Percentiles rank a stretch among this genome's conserved stretches.
Conservation (phyloP, 2,113 vertebrate genomes). For the Lampris incognitus region DNA sequence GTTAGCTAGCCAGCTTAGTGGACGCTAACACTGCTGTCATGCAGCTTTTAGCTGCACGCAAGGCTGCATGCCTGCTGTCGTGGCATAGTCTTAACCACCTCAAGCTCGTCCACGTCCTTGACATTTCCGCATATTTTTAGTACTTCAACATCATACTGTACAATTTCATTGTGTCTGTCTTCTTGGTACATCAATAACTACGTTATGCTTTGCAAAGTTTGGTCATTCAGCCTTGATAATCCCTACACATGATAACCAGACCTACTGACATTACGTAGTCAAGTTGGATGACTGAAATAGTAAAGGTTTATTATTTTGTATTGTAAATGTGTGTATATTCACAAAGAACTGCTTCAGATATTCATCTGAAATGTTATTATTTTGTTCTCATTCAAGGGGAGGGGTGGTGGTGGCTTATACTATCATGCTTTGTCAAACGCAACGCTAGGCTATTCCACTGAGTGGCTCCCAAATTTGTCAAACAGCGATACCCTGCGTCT, state of each 20-base stretch:
- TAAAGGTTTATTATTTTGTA: no score
- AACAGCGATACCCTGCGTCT: conserved; percentile 50
- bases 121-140: neutral
- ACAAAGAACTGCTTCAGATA: no score
- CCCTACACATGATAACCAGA: no score
- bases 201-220: neutral
- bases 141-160: accelerated
- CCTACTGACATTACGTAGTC: no score
- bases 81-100: conserved; percentile 46
- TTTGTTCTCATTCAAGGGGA: neutral
- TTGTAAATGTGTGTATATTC: no score
- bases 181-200: no score
- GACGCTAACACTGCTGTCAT: conserved; percentile 1
- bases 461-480: neutral
- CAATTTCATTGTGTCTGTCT: accelerated
- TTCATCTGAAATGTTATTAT: neutral
- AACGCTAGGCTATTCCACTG: neutral
- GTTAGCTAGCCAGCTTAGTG: neutral
- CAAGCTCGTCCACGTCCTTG: neutral
- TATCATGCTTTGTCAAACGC: neutral
- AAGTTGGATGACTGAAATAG: no score
- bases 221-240: no score
- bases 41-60: neutral
- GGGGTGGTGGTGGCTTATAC: neutral
- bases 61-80: conserved; percentile 41